phyloP scores from a whole-genome alignment of 2,113 vertebrate genomes.

The Entomyzon cyanotis region DNA sequence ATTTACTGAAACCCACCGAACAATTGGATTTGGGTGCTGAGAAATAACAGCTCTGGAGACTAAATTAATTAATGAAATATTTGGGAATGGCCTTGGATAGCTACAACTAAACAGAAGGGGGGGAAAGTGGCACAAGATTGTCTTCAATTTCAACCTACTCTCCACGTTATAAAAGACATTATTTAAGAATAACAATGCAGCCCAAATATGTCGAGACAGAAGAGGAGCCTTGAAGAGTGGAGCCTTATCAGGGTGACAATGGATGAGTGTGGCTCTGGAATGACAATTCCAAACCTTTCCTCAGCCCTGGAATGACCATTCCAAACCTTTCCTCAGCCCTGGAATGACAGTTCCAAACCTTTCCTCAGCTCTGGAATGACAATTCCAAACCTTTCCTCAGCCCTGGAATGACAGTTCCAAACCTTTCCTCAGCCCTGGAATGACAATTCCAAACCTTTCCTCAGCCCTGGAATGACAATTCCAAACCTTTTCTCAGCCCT shows the following conservation, averaged over 20 bases:
- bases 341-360: not conserved
- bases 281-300: not conserved
- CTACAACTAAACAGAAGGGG: not conserved
- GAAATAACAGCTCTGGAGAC: not conserved
- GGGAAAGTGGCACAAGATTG: not conserved
- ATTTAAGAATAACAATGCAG: not conserved
- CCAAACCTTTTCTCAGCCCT: too few relatives aligned
- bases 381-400: too few relatives aligned
- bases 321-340: not conserved
- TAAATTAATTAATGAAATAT: slow-evolving; percentile 36
- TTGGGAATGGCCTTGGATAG: not conserved
- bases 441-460: not conserved
- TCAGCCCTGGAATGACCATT: too few relatives aligned
- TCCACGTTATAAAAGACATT: not conserved
- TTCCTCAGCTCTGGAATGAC: too few relatives aligned
- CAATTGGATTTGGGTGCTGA: not conserved
- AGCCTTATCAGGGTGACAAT: not conserved
- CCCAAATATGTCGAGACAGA: not conserved
- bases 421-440: too few relatives aligned
- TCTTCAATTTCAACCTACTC: not conserved
- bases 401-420: not conserved
- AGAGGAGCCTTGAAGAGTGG: not conserved
- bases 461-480: not conserved
- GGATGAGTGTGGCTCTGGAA: not conserved
- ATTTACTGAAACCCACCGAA: slow-evolving; percentile 41